phyloP scores from a whole-genome alignment of 2,113 vertebrate species.

The Carollia perspicillata region DNA sequence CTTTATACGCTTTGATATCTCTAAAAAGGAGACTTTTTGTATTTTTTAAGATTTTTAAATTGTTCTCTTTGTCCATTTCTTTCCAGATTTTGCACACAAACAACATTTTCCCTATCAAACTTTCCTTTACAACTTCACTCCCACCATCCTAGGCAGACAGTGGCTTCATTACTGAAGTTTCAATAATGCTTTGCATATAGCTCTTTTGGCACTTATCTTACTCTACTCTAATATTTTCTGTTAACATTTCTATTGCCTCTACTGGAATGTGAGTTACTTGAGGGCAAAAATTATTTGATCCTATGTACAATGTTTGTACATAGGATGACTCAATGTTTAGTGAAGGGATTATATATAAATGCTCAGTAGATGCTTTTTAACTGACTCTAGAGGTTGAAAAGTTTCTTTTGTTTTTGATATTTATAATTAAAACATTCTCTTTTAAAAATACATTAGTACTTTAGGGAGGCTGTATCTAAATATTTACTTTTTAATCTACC shows the following conservation, averaged over 20 bases:
- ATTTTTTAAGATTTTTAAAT: background rate
- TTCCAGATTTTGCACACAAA: background rate
- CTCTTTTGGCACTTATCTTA: background rate
- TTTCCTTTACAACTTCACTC: background rate
- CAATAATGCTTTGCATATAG: background rate
- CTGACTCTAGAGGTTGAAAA: background rate
- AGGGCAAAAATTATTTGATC: background rate
- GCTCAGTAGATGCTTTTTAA: background rate
- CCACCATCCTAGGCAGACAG: background rate
- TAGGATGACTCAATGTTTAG: background rate
- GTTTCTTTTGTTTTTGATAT: background rate
- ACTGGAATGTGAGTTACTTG: background rate
- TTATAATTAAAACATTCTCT: background rate
- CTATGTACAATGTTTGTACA: background rate
- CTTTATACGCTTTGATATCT: background rate
- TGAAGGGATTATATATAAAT: background rate
- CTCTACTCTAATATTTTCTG: background rate
- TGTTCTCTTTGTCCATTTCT: background rate
- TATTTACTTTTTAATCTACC: background rate
- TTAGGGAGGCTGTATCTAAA: background rate
- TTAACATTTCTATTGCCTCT: background rate
- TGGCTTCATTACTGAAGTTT: background rate
- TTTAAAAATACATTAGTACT: background rate
- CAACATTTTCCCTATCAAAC: background rate
- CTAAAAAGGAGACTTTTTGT: background rate